Base-by-base conservation (phyloP, 2,113 vertebrate genomes). In the Petroica traversi region DNA sequence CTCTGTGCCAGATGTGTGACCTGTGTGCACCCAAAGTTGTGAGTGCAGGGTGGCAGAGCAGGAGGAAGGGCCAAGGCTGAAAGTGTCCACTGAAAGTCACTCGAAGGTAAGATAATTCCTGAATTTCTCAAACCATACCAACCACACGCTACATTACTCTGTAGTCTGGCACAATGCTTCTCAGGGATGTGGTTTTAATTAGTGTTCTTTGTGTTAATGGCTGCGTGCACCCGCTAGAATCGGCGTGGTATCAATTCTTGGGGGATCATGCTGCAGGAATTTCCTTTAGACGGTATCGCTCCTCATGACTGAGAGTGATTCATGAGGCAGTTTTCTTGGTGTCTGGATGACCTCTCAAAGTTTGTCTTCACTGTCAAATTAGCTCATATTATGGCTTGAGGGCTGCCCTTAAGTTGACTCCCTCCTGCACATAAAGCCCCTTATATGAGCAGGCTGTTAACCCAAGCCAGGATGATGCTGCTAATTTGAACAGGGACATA, bases 361-460 rank as follows among this genome's bases (percentile, higher is more conserved):
- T 96, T 95, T 96, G 95, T 95, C 95, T 96, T 96, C 82, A 49
- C 93, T 95, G 94, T 92, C 93, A 96, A 90, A 96, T 94, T 96
- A 94, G 67, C 75, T 92, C 72, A 71, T 94, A 73, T 93, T 95
- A 94, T 92, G 85, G 85, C 48, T 95, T 83, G 79, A 88, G 90
- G 80, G 63, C 82, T 96, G 95, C 94, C 95, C 93, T 95, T 86
- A 92, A 83, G 81, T 80, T 96, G 96, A 97, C 93, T 96, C 93
- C 74, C 82, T 84, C 81, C 88, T 92, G 75, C 91, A 84, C 72
- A 94, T 97, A 94, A 95, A 96, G 78, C 89, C 92, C 78, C 90
- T 95, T 95, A 93, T 63, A 85, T 45, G 81, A 93, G 43, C 72
- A 62, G 88, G 81, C 91, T 94, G 16, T 93, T 95, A 96, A 94